Conservation (phyloP, 2,888 invertebrate genomes). For the Fragum sueziense region DNA sequence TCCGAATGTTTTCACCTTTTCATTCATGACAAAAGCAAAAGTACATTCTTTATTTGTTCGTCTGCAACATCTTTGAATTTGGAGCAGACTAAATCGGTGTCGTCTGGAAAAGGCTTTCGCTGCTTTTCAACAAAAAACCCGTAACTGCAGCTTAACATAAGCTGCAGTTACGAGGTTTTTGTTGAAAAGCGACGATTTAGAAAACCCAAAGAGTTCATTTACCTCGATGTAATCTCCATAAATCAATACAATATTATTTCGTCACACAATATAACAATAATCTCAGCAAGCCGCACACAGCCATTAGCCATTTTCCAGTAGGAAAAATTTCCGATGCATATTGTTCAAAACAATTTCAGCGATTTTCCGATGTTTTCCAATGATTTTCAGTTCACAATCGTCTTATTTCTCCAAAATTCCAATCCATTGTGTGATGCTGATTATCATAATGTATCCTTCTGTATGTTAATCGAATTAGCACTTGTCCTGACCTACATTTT, state of each 20-base stretch:
- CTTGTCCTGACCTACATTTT: constrained; percentile 12
- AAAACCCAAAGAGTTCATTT: not conserved
- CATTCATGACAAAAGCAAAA: no score
- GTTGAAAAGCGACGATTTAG: no score
- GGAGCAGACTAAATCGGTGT: no score
- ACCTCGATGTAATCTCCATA: not conserved
- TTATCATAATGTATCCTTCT: constrained; percentile 10
- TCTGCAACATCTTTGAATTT: no score
- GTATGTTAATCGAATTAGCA: constrained; percentile 7
- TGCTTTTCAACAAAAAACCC: no score
- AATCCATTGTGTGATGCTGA: not conserved
- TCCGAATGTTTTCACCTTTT: no score
- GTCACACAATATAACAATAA: not conserved
- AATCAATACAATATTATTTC: not conserved
- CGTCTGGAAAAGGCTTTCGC: no score
- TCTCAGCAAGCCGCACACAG: not conserved
- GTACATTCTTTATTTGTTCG: no score
- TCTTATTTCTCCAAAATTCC: not conserved
- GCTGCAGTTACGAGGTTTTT: no score
- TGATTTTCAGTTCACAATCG: not conserved
- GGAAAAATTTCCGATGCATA: not conserved
- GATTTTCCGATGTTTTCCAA: not conserved
- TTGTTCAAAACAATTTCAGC: not conserved
- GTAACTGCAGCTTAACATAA: no score
- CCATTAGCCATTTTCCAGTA: not conserved